These are phyloP conservation scores for Ceratothoa steindachneri DNA, from an alignment of 2,888 invertebrate genomes.

Conservation along the genomic window DNA sequence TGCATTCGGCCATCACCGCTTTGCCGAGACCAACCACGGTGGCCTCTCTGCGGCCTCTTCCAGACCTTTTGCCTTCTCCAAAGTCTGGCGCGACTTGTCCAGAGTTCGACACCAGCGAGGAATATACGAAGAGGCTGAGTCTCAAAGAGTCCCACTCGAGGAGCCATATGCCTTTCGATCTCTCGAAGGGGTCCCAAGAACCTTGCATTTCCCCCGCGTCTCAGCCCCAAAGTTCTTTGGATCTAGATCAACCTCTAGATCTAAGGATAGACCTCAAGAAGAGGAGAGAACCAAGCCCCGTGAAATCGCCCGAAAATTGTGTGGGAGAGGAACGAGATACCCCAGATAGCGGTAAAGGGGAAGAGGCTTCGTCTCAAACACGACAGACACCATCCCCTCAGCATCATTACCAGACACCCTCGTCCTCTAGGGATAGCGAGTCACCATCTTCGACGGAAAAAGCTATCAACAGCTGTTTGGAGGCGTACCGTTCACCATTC, in stretches of 20 bases:
- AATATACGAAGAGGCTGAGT: neutral
- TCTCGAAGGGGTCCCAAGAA: slow-evolving; percentile 4
- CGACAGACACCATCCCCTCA: neutral
- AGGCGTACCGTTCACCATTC: neutral
- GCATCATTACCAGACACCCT: neutral
- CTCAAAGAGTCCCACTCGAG: neutral
- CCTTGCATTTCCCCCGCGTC: neutral
- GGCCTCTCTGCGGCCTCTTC: neutral
- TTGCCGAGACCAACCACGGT: neutral
- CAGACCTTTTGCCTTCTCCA: slow-evolving; percentile 17
- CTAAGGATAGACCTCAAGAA: slow-evolving; percentile 31
- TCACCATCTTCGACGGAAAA: neutral
- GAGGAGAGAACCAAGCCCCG: neutral
- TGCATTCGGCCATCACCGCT: neutral
- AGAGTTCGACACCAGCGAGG: slow-evolving; percentile 9
- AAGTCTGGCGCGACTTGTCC: slow-evolving; percentile 18
- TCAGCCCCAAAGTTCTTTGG: neutral
- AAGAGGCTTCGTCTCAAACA: neutral
- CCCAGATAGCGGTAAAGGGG: neutral
- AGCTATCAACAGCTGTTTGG: neutral
- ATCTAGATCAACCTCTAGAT: slow-evolving; percentile 28
- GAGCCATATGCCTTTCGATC: neutral
- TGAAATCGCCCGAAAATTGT: too few relatives aligned
- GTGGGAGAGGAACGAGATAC: neutral
- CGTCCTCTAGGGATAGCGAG: neutral